phyloP scores from a whole-genome alignment of 2,113 vertebrate genomes.

The Neotragus pygmaeus region DNA sequence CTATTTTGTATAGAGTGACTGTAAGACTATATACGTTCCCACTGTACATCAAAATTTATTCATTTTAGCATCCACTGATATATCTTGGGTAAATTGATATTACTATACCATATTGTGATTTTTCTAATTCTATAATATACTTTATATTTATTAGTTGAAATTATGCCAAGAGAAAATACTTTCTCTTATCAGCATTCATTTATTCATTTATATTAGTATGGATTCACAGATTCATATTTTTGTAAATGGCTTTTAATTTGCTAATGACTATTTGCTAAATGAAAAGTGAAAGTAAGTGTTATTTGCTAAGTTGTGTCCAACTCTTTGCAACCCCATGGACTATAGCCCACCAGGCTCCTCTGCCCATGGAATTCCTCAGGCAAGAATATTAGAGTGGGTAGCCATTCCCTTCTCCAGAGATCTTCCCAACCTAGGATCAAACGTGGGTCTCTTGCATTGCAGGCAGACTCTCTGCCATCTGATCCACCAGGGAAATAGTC shows the following conservation, averaged over 20 bases:
- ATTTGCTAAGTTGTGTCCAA: neutral
- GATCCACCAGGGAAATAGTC: neutral
- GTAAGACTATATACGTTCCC: neutral
- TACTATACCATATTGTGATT: neutral
- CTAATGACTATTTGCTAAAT: neutral
- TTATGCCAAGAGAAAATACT: neutral
- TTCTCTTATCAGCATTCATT: neutral
- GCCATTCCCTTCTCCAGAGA: neutral
- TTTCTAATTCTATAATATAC: neutral
- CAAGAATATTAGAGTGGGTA: neutral
- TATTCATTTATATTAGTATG: neutral
- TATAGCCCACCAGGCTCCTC: neutral
- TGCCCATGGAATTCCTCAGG: neutral
- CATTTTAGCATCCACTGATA: neutral
- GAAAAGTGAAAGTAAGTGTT: neutral
- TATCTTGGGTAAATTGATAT: neutral
- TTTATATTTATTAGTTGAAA: neutral
- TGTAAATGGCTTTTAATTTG: neutral
- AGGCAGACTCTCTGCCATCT: neutral
- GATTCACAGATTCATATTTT: neutral
- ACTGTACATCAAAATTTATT: neutral
- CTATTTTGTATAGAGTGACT: neutral
- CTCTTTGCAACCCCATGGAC: neutral
- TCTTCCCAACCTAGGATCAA: neutral
- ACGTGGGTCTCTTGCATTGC: neutral